Evolutionary conservation across 1,140 invertebrate species (phyloP), one percentile per base, ranked within the genome.

Genomic region (Atta colombica): DNA sequence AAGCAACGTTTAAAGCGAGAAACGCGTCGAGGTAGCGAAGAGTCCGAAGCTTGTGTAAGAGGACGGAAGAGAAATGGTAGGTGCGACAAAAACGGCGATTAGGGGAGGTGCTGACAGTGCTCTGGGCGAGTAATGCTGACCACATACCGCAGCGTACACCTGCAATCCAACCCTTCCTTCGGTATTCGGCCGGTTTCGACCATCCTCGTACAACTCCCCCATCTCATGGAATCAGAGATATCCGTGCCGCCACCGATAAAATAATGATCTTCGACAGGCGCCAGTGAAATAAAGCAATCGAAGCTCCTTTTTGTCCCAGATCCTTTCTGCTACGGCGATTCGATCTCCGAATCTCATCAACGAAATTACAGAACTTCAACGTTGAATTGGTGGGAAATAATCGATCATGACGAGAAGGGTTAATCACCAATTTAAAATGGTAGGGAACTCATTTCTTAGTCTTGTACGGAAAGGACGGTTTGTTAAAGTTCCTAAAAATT

Each of bases 71-170:
- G 90, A 77, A 91, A 91, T 90, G 90, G 89, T 81, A 39, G 77
- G 80, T 77, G 65, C 75, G 90, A 92, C 89, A 92, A 92, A 92
- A 92, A 92, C 87, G 91, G 87, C 91, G 91, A 92, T 92, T 92
- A 92, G 89, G 87, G 89, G 87, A 90, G 91, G 91, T 92, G 91
- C 91, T 92, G 91, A 92, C 91, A 92, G 87, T 69, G 91, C 91
- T 92, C 63, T 86, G 80, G 31, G 74, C 77, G 84, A 86, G 85
- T 90, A 90, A 88, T 91, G 90, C 90, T 91, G 90, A 91, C 90
- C 90, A 85, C 90, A 91, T 86, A 85, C 86, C 86, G 88, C 89
- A 88, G 77, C 68, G 77, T 90, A 88, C 89, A 91, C 89, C 89
- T 87, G 90, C 90, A 90, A 82, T 78, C 80, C 80, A 63, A 61